Base-by-base conservation (phyloP, 2,888 invertebrate species). In the Eupithecia subumbrata region DNA sequence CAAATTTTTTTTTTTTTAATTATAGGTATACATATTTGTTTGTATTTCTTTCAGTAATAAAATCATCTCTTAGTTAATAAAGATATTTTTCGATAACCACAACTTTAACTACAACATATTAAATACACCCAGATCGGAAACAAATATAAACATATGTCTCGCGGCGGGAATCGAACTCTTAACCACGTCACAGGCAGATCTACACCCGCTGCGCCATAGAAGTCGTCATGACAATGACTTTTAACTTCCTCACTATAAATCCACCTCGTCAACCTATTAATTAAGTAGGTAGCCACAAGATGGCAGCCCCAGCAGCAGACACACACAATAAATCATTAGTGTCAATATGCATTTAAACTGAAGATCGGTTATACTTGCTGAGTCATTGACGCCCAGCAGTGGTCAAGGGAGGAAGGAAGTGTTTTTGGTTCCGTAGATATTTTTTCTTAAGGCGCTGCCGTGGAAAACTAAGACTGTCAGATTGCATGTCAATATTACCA, bases 311-410 rank as follows among this genome's bases (percentile, higher is more conserved):
- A 69, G 43, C 14, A 70, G 66, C n/a, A 14, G 78, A 78, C 78
- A 79, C 80, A 78, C 76, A 86, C 84, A 84, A 90, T 90, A 87
- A 89, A 90, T 90, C 89, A 90, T 90, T 87, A 87, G 80, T 81
- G 88, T 89, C 89, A 86, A 81, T 84, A 83, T 83, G 79, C 69
- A 80, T 83, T 75, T 69, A 81, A 75, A 30, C 40, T 72, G 68
- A 69, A 52, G 74, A 73, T 64, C 74, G 8, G 64, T 52, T 73
- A 34, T 56, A 75, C 37, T 70, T 52, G 82, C 79, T 76, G 81
- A 82, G 73, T 82, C 82, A 82, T 79, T 71, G 69, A 71, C 52
- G 72, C 72, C 76, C 72, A 78, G 80, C 79, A 63, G 60, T 66
- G 14, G 78, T 7, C 14, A 80, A 80, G 79, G 8, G 22, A 56